Evolutionary conservation across 2,113 vertebrate species (phyloP).

Genomic region (Coptodon rendalli): DNA sequence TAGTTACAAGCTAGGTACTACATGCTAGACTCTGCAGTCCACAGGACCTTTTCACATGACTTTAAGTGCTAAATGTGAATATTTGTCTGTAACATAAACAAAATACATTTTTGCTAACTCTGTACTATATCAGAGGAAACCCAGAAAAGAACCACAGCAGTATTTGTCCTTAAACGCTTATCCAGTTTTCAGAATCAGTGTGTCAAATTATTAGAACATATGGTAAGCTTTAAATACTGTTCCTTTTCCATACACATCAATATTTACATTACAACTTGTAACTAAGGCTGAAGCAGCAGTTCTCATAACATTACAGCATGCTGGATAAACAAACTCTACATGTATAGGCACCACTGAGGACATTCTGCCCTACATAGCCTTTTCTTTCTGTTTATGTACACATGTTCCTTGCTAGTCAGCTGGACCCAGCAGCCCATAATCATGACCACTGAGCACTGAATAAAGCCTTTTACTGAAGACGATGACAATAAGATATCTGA

Average conservation of each 20-base stretch:
- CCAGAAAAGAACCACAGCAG: background rate
- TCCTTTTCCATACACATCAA: conserved; percentile 56
- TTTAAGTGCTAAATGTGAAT: background rate
- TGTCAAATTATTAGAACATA: conserved; percentile 61
- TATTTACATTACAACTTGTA: conserved; percentile 72
- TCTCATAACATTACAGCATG: conserved; percentile 67
- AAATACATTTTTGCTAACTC: background rate
- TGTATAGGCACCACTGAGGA: conserved; percentile 27
- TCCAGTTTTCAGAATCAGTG: conserved; percentile 29
- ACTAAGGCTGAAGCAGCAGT: conserved; percentile 40
- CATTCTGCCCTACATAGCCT: conserved; percentile 3
- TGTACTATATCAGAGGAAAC: background rate
- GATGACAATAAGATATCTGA: conserved; percentile 1
- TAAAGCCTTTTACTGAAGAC: background rate
- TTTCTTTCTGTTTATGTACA: conserved; percentile 28
- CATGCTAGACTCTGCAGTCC: background rate
- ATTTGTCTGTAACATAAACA: background rate
- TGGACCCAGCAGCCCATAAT: conserved; percentile 18
- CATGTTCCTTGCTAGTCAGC: conserved; percentile 22
- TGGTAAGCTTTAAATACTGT: conserved; percentile 58
- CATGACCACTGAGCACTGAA: background rate
- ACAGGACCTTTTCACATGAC: background rate
- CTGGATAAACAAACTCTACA: conserved; percentile 68
- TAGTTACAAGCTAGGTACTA: background rate
- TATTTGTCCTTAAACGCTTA: conserved; percentile 1